These are phyloP conservation scores for Empis livida DNA, from an alignment of 2,888 invertebrate genomes.

Conservation along the genomic window DNA sequence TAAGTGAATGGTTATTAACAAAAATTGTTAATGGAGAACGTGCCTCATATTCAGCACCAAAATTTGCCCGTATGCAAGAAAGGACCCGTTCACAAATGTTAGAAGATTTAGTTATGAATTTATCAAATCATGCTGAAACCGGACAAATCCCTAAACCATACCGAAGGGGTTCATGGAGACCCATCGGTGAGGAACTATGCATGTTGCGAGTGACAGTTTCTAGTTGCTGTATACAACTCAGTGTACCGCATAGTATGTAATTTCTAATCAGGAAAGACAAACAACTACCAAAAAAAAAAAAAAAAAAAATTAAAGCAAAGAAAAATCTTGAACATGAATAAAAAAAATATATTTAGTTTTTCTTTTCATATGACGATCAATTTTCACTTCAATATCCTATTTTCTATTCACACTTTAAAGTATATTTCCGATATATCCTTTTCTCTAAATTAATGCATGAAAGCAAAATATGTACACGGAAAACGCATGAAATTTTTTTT, in stretches of 20 bases:
- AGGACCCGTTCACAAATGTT: constrained; percentile 86
- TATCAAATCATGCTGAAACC: constrained; percentile 88
- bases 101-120: constrained; percentile 85
- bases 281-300: not conserved
- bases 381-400: too few relatives aligned
- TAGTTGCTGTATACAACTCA: constrained; percentile 34
- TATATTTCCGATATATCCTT: too few relatives aligned
- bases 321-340: not conserved
- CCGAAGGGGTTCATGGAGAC: constrained; percentile 83
- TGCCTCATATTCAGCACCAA: constrained; percentile 87
- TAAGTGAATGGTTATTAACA: constrained; percentile 77
- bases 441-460: too few relatives aligned
- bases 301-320: too few relatives aligned
- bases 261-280: not conserved
- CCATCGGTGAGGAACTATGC: constrained; percentile 49
- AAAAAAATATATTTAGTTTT: not conserved
- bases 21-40: constrained; percentile 90
- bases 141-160: constrained; percentile 94
- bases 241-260: constrained; percentile 36
- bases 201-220: constrained; percentile 20
- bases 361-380: too few relatives aligned
- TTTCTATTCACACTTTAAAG: too few relatives aligned
- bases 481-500: too few relatives aligned
- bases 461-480: too few relatives aligned
- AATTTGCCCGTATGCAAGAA: constrained; percentile 91